Evolutionary conservation across 2,888 invertebrate genomes (phyloP), one percentile per base, ranked within the genome.

Genomic region (Zhengitettix transpicula): DNA sequence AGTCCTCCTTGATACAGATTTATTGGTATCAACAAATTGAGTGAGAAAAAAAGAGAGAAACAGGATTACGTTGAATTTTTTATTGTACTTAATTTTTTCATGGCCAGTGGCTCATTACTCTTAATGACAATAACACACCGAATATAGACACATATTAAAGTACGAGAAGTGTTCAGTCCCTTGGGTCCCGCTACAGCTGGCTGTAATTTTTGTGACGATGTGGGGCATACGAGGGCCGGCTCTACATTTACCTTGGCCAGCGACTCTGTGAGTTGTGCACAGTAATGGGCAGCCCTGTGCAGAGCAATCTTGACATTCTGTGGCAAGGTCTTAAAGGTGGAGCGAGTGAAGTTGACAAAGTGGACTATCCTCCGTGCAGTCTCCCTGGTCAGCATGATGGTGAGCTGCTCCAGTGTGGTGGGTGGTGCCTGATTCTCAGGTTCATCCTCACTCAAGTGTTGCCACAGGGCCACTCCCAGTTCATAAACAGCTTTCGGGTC

Each of bases 391-490:
- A 90, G 70, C 61, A 90, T 72, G 47, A 88, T 86, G 59, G 89
- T 74, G 63, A 89, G 72, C 69, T 90, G 86, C 69, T 90, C 90
- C 42, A 89, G 70, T 1, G 85, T 89, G 63, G 80, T 79, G 0
- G 89, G 90, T 44, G 87, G 79, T 7, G 86, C 85, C 73, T 90
- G 90, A 74, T 90, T 90, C 73, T 89, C 90, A 0, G 90, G 89
- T 69, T 90, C 90, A 40, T 89, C 82, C 65, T 80, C 73, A 68
- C 88, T 88, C 58, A 90, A 73, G 51, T 79, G 78, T 1, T 71
- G 71, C 83, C 87, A 89, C 55, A 89, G 71, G 65, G 85, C 83
- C 66, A 81, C 83, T 1, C 85, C 84, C 70, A 87, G 87, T 70
- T 83, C 78, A 71, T 64, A 65, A 55, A 84, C 77, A 1, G 89